These are phyloP conservation scores for Sylvietta virens DNA, from an alignment of 2,113 vertebrate species.

Conservation along the genomic window DNA sequence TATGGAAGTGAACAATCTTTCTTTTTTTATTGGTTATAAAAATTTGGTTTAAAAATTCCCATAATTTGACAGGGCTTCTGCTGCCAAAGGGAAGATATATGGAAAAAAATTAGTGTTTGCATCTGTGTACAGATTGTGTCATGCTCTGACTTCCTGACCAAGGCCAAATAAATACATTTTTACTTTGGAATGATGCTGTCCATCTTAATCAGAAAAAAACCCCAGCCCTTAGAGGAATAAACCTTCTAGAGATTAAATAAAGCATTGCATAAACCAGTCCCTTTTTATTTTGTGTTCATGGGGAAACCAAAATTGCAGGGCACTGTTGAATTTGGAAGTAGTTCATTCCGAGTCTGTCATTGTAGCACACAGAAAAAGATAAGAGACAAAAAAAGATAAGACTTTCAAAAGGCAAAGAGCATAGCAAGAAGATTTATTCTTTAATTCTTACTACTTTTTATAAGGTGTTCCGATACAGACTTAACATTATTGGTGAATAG, in stretches of 20 bases:
- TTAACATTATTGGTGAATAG: too few species aligned
- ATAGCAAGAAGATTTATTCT: too few species aligned
- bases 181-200: neutral
- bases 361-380: too few species aligned
- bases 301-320: neutral
- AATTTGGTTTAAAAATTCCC: neutral
- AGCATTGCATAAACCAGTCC: neutral
- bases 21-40: neutral
- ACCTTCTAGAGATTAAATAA: neutral
- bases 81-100: neutral
- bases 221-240: neutral
- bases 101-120: neutral
- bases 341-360: neutral
- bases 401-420: too few species aligned
- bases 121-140: neutral
- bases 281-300: neutral
- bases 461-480: too few species aligned
- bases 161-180: neutral
- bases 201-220: neutral
- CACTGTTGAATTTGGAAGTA: neutral
- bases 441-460: too few species aligned
- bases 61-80: neutral
- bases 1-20: neutral
- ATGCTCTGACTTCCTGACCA: neutral
- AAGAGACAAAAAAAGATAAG: too few species aligned